A percentile compares a stretch with the other conserved stretches of the same genome.
Conservation (phyloP, 2,113 vertebrate species). For the Equus przewalskii region DNA sequence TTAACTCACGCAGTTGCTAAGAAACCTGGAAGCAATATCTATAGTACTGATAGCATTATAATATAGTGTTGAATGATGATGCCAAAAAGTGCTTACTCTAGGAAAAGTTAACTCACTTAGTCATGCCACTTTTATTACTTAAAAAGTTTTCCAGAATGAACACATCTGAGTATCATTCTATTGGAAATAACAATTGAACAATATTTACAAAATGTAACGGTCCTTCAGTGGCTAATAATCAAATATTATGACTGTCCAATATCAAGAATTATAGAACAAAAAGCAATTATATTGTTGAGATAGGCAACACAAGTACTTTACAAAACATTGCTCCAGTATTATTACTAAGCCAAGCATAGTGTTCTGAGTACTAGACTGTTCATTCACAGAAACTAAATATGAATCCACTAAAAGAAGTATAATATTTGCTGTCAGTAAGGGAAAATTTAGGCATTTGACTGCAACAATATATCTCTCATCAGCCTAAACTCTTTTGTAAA, state of each 20-base stretch:
- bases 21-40: background rate
- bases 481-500: background rate
- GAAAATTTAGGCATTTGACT: background rate
- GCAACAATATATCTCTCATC: background rate
- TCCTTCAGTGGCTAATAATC: background rate
- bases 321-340: background rate
- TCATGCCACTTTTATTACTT: background rate
- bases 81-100: background rate
- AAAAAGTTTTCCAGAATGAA: background rate
- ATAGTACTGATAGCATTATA: background rate
- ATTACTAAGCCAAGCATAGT: background rate
- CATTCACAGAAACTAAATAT: background rate
- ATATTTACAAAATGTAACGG: background rate
- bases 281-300: background rate
- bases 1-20: slow-evolving; percentile 20
- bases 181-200: background rate
- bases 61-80: background rate
- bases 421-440: background rate
- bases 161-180: background rate
- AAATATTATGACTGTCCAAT: background rate
- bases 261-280: background rate
- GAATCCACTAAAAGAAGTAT: background rate
- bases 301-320: background rate
- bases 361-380: background rate
- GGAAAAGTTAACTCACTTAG: background rate